Conservation (phyloP, 1,140 invertebrate genomes). For the Drosophila tsacasi region DNA sequence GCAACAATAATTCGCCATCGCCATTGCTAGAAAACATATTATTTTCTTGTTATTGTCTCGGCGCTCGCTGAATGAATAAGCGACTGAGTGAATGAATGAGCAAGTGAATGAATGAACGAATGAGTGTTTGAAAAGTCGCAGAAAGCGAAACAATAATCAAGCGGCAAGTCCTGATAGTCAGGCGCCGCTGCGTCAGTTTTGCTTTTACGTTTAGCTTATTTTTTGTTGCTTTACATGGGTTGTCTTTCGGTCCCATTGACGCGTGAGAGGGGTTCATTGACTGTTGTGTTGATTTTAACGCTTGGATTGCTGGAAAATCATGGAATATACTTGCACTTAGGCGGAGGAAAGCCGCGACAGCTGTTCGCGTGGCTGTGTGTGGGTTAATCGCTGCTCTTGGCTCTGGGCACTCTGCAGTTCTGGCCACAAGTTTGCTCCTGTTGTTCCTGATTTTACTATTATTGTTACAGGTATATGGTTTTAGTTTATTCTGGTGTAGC, state of each 20-base stretch:
- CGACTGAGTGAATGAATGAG: constrained; percentile 53
- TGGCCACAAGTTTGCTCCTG: not conserved
- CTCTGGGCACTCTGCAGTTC: not conserved
- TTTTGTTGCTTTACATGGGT: constrained; percentile 1
- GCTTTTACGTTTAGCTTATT: constrained; percentile 43
- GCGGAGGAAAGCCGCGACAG: constrained; percentile 23
- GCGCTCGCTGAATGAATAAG: constrained; percentile 19
- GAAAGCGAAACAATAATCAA: constrained; percentile 73
- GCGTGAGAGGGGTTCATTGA: constrained; percentile 70
- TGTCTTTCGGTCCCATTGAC: constrained; percentile 47
- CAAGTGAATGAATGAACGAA: constrained; percentile 47
- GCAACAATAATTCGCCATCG: constrained; percentile 10
- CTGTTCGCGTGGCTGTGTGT: constrained; percentile 11
- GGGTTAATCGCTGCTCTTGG: not conserved
- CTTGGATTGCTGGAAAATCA: constrained; percentile 60
- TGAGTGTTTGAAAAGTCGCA: constrained; percentile 60
- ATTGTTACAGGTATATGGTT: too few species aligned
- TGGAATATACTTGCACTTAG: constrained; percentile 27
- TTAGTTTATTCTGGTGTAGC: too few species aligned
- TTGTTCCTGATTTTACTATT: not conserved
- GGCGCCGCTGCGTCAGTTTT: constrained; percentile 26
- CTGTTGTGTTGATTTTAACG: constrained; percentile 77
- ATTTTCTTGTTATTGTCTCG: constrained; percentile 77
- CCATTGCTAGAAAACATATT: constrained; percentile 49
- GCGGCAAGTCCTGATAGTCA: constrained; percentile 44